Evolutionary conservation across 2,113 vertebrate genomes (phyloP).

Genomic region (Oostethus manadensis): DNA sequence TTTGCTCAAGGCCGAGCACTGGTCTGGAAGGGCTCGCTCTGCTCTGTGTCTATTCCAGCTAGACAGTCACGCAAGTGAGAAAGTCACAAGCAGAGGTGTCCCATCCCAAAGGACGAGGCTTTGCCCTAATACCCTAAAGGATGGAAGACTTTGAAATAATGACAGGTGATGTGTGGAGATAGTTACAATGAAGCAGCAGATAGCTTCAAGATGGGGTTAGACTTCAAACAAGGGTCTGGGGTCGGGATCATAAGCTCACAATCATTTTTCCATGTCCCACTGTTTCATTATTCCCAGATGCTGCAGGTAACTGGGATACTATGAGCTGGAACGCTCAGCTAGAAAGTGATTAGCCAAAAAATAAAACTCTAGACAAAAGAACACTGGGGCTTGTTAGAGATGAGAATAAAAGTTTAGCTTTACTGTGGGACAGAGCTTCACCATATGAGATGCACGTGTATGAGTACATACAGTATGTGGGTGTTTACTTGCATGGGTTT

Average conservation of each 20-base stretch:
- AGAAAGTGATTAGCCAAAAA: conserved; percentile 49
- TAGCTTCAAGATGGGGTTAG: conserved; percentile 64
- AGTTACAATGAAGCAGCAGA: conserved; percentile 53
- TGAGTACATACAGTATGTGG: conserved; percentile 17
- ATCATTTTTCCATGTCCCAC: conserved; percentile 63
- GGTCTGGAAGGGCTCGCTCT: conserved; percentile 49
- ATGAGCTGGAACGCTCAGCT: conserved; percentile 47
- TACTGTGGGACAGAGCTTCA: conserved; percentile 37
- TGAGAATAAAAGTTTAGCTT: conserved; percentile 43
- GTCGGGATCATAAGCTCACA: conserved; percentile 50
- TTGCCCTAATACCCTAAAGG: conserved; percentile 13
- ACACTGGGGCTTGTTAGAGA: conserved; percentile 27
- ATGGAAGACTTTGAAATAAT: conserved; percentile 39
- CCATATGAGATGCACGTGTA: conserved; percentile 22
- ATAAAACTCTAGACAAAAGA: conserved; percentile 12
- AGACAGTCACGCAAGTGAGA: conserved; percentile 35
- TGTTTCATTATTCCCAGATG: conserved; percentile 67
- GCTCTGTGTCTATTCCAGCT: conserved; percentile 36
- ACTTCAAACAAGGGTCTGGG: conserved; percentile 47
- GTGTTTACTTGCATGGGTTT: conserved; percentile 20
- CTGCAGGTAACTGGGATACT: conserved; percentile 61
- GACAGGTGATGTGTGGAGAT: conserved; percentile 39
- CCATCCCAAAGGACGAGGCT: conserved; percentile 20
- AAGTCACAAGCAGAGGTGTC: conserved; percentile 12
- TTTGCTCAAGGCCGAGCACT: conserved; percentile 55